Evolutionary conservation across 2,888 invertebrate genomes (phyloP).

Genomic region (Agrochola circellaris): DNA sequence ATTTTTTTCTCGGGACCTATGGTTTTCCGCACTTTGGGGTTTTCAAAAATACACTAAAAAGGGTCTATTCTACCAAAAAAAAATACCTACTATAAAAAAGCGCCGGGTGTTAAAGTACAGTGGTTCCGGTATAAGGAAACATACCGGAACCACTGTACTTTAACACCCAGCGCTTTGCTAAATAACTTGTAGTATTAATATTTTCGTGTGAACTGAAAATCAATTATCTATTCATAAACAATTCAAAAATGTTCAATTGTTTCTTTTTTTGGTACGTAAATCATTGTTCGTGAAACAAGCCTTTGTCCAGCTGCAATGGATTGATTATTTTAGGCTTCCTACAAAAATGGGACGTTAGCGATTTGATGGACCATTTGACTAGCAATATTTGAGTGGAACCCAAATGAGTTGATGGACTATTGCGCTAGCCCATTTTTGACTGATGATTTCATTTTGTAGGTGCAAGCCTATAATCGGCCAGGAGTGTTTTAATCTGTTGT

Average conservation of each 20-base stretch:
- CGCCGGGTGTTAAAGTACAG: too few relatives aligned
- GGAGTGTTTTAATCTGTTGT: not conserved
- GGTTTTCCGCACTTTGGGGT: too few relatives aligned
- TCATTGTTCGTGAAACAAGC: not conserved
- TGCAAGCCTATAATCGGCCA: not conserved
- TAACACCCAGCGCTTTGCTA: too few relatives aligned
- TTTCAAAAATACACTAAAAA: too few relatives aligned
- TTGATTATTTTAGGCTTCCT: constrained; percentile 3
- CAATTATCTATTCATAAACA: not conserved
- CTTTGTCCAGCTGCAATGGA: not conserved
- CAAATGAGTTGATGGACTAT: constrained; percentile 7
- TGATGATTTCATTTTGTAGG: constrained; percentile 1
- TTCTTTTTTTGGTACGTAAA: not conserved
- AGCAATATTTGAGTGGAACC: not conserved
- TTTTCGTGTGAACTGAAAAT: not conserved
- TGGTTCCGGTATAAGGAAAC: too few relatives aligned
- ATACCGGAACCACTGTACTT: too few relatives aligned
- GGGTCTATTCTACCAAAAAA: too few relatives aligned
- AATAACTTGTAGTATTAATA: not conserved
- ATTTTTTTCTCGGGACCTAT: too few relatives aligned
- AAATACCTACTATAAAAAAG: too few relatives aligned
- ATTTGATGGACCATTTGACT: not conserved
- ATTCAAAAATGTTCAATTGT: not conserved
- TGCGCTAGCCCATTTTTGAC: not conserved
- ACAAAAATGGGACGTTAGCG: not conserved